A percentile compares a stretch with the other conserved stretches of the same genome.
phyloP scores from a whole-genome alignment of 2,888 invertebrate species.

The Ophion obscuratus region DNA sequence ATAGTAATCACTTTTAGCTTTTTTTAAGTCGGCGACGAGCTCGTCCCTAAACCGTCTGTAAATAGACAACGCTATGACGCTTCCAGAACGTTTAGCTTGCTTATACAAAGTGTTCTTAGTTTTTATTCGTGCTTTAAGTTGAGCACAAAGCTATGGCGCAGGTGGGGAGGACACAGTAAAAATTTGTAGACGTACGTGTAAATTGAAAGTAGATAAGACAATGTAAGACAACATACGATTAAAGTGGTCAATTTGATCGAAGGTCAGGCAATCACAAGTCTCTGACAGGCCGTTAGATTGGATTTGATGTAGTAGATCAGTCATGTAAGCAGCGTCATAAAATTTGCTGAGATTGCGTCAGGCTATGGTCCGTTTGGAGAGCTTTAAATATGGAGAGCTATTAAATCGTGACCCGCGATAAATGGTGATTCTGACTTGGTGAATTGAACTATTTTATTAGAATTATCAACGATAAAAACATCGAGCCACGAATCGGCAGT shows the following conservation, averaged over 20 bases:
- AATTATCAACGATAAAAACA: constrained; percentile 22
- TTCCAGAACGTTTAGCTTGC: constrained; percentile 9
- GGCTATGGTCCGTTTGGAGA: background rate
- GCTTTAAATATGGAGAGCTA: background rate
- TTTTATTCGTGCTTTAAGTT: background rate
- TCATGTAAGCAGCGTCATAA: background rate
- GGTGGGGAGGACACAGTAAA: background rate
- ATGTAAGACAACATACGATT: background rate
- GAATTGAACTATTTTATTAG: background rate
- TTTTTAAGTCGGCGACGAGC: background rate
- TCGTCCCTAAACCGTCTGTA: constrained; percentile 11
- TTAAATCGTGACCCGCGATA: constrained; percentile 38
- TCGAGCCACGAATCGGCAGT: constrained; percentile 11
- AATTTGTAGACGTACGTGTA: background rate
- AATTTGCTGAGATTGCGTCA: background rate
- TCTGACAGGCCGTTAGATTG: no score
- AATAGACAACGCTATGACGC: background rate
- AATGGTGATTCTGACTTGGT: constrained; percentile 14
- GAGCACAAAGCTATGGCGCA: background rate
- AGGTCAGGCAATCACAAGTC: background rate
- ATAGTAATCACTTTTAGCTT: background rate
- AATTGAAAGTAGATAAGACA: background rate
- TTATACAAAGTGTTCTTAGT: background rate
- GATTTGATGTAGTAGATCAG: background rate
- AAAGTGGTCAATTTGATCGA: background rate